Percentiles rank a stretch among this genome's conserved stretches.
These are phyloP conservation scores for Geococcyx californianus DNA, from an alignment of 2,113 vertebrate species.

Conservation along the genomic window DNA sequence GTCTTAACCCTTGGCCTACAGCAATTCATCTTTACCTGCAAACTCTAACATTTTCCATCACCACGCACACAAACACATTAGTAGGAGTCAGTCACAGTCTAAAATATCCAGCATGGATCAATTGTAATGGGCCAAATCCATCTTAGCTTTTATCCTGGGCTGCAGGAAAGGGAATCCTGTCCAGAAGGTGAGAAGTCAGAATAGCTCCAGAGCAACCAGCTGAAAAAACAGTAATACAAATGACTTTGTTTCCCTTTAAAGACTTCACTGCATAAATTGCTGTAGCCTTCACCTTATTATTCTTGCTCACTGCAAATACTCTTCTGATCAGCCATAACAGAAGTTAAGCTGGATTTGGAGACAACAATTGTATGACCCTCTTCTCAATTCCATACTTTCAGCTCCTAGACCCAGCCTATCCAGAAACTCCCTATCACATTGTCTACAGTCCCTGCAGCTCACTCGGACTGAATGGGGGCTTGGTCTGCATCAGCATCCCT, in stretches of 20 bases:
- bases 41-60: background rate
- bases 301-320: background rate
- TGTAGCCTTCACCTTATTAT: background rate
- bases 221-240: background rate
- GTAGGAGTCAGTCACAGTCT: background rate
- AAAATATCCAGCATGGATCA: background rate
- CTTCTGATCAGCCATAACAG: background rate
- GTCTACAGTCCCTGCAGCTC: background rate
- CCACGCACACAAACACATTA: background rate
- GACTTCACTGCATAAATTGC: background rate
- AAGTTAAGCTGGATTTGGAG: background rate
- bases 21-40: slow-evolving; percentile 7
- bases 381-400: rapidly evolving
- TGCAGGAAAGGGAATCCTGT: background rate
- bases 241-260: background rate
- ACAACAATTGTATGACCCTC: background rate
- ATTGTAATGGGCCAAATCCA: background rate
- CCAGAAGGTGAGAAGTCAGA: background rate
- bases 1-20: background rate
- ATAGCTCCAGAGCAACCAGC: background rate
- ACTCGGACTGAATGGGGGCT: rapidly evolving
- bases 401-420: no score
- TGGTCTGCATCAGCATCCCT: background rate
- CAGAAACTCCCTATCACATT: background rate
- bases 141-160: background rate